These are phyloP conservation scores for Microchirus variegatus DNA, from an alignment of 2,797 vertebrate species.

Conservation along the genomic window DNA sequence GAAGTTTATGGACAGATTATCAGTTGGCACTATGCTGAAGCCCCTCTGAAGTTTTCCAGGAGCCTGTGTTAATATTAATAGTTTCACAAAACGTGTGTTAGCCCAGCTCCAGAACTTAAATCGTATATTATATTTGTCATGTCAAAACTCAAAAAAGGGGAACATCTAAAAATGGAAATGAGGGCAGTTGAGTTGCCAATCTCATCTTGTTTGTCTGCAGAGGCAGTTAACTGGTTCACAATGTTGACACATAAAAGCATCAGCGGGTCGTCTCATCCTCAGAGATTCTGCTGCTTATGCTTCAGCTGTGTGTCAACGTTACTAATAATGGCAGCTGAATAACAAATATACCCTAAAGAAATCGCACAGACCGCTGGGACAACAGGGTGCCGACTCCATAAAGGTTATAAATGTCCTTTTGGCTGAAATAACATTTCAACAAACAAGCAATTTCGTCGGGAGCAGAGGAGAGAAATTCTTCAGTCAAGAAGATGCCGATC, in stretches of 20 bases:
- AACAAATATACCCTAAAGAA: slow-evolving; percentile 65
- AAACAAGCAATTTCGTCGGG: not conserved
- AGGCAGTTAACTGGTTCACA: slow-evolving; percentile 28
- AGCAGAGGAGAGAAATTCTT: slow-evolving; percentile 3
- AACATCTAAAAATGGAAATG: slow-evolving; percentile 50
- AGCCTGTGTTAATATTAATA: slow-evolving; percentile 35
- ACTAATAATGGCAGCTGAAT: slow-evolving; percentile 65
- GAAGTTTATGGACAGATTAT: no score
- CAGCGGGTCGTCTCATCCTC: slow-evolving; percentile 39
- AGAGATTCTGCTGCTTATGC: slow-evolving; percentile 37
- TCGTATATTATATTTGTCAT: slow-evolving; percentile 18
- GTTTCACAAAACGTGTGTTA: not conserved
- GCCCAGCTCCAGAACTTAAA: slow-evolving; percentile 18
- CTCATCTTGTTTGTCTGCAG: slow-evolving; percentile 11
- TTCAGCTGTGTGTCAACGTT: slow-evolving; percentile 67
- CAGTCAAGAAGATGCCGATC: slow-evolving; percentile 1
- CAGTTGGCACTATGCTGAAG: no score
- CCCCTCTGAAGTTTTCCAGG: slow-evolving; percentile 16
- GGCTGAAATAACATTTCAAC: slow-evolving; percentile 31
- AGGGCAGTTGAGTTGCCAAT: slow-evolving; percentile 30
- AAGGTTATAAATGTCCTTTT: slow-evolving; percentile 53
- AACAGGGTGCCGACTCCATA: slow-evolving; percentile 33
- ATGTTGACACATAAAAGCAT: slow-evolving; percentile 39
- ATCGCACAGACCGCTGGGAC: slow-evolving; percentile 35
- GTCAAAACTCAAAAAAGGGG: slow-evolving; percentile 48